Evolutionary conservation across 2,888 invertebrate species (phyloP), one percentile per base, ranked within the genome.

Genomic region (Ellobium chinense): DNA sequence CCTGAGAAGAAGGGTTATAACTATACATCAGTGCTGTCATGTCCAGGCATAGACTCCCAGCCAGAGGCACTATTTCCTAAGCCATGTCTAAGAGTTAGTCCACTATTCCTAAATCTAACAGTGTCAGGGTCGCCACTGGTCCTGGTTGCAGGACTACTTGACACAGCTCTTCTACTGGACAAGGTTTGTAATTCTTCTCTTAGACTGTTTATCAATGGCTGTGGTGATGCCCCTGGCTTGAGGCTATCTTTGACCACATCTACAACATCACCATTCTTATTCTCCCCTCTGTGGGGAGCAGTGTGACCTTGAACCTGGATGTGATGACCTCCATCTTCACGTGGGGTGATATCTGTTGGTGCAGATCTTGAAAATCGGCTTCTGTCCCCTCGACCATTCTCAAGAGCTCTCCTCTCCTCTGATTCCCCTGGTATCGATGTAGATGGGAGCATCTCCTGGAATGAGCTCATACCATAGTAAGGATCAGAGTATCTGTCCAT

Each of bases 151-250:
- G n/a, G n/a, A 46, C 18, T 46, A 12, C 9, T 12, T 46, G 7
- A 7, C 18, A 7, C 46, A 46, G 7, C 9, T 39, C 31, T 80
- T 58, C 73, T 79, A 29, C 39, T 72, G 18, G 83, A 78, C 75
- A 83, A 24, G 2, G 72, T 56, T 66, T 75, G 66, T 9, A 83
- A 66, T 68, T 83, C 83, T 21, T 72, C 78, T n/a, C 83, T 54
- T 12, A 83, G 66, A 46, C 73, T 81, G 73, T 79, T 76, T 36
- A 83, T 81, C 29, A 83, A 73, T 21, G 79, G 81, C 37, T 83
- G 79, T 5, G 83, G 81, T 18, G 83, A 83, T 4, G 54, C 77
- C 4, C 83, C 83, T 2, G 81, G 76, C 31, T 56, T 62, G 27
- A 83, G 18, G 62, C 81, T 79, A 2, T 60, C 34, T 60, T 62